Conservation (phyloP, 1,140 invertebrate species). For the Drosophila simulans region DNA sequence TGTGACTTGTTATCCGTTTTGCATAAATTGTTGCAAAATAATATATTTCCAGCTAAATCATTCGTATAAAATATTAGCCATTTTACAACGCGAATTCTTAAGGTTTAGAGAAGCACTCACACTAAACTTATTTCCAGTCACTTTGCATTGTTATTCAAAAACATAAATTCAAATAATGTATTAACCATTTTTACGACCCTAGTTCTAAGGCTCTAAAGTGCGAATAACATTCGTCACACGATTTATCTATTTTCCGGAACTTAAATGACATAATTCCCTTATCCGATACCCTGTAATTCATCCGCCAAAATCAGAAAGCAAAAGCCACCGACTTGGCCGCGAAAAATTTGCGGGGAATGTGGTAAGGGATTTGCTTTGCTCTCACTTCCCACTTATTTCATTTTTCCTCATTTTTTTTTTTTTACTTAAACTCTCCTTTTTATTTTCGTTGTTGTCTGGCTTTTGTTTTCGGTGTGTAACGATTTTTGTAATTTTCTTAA, state of each 20-base stretch:
- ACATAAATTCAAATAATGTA: too few species aligned
- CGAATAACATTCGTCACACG: too few species aligned
- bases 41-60: background rate
- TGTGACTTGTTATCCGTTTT: background rate
- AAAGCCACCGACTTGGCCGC: slow-evolving; percentile 32
- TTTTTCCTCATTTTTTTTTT: slow-evolving; percentile 1
- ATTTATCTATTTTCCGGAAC: background rate
- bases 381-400: background rate
- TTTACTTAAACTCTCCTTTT: background rate
- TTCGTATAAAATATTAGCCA: background rate
- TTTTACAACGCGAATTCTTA: too few species aligned
- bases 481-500: slow-evolving; percentile 63
- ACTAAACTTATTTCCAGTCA: background rate
- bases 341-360: slow-evolving; percentile 18
- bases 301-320: background rate
- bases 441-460: slow-evolving; percentile 19
- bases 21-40: background rate
- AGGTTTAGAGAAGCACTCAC: too few species aligned
- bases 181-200: too few species aligned
- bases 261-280: background rate
- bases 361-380: slow-evolving; percentile 27
- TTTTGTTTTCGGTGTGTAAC: slow-evolving; percentile 40
- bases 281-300: slow-evolving; percentile 24
- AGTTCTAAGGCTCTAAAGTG: too few species aligned
- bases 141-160: too few species aligned